Percentiles rank a stretch among this genome's conserved stretches.
phyloP scores from a whole-genome alignment of 2,888 invertebrate species.

The Drosophila formosana region DNA sequence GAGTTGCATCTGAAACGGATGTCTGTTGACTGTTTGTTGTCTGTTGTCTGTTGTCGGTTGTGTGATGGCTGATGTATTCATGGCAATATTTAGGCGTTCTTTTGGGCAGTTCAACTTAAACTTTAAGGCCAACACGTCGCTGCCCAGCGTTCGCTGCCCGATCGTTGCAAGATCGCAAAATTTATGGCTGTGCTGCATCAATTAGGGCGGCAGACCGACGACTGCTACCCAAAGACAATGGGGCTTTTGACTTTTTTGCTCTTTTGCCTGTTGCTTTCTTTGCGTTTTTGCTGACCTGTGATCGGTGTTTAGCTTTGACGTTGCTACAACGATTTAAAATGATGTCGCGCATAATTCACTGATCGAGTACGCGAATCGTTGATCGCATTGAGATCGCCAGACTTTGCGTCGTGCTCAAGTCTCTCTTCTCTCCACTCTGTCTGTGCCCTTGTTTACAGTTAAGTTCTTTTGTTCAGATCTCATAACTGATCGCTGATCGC shows the following conservation, averaged over 20 bases:
- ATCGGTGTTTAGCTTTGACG: constrained; percentile 81
- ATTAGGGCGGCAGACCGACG: constrained; percentile 80
- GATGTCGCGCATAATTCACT: constrained; percentile 83
- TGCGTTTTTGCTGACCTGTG: constrained; percentile 55
- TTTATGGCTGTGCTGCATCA: constrained; percentile 84
- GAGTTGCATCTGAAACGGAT: constrained; percentile 13
- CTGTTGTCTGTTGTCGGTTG: constrained; percentile 18
- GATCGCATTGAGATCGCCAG: constrained; percentile 61
- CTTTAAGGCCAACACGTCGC: constrained; percentile 57
- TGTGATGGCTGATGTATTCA: constrained; percentile 66
- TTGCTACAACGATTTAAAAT: constrained; percentile 81
- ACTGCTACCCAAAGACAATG: constrained; percentile 72
- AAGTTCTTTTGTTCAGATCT: constrained; percentile 79
- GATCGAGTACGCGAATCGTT: constrained; percentile 49
- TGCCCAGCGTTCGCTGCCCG: too few species aligned
- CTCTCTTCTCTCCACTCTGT: constrained; percentile 18
- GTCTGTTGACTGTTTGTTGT: background rate
- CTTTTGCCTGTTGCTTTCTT: constrained; percentile 14
- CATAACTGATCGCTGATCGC: constrained; percentile 78
- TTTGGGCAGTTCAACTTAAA: constrained; percentile 43
- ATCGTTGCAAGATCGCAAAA: constrained; percentile 69
- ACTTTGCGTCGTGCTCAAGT: constrained; percentile 67
- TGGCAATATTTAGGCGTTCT: constrained; percentile 63
- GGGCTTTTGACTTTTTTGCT: constrained; percentile 12
- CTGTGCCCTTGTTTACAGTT: constrained; percentile 73